Evolutionary conservation across 2,797 vertebrate genomes (phyloP).

Genomic region (Cichlasoma orientale): DNA sequence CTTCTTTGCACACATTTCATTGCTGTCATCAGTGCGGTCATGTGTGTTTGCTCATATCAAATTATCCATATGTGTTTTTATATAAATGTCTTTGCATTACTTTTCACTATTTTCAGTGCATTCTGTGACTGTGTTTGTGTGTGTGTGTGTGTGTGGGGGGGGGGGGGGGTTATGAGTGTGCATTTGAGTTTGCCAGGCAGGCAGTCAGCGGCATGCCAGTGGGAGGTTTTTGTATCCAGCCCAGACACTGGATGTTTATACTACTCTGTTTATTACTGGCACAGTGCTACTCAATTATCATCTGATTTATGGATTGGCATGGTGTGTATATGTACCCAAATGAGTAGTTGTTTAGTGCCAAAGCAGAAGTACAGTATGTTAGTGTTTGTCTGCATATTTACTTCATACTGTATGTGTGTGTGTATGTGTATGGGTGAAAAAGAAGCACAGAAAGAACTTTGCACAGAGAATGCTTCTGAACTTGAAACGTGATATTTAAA

Average conservation of each 20-base stretch:
- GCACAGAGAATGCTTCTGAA: not conserved
- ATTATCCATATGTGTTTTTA: conserved; percentile 25
- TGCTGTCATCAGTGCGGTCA: conserved; percentile 15
- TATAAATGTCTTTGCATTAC: conserved; percentile 6
- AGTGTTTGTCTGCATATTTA: conserved; percentile 25
- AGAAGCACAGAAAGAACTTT: not conserved
- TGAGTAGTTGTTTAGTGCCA: conserved; percentile 65
- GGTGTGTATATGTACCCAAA: conserved; percentile 63
- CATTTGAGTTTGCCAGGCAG: conserved; percentile 59
- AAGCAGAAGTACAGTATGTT: conserved; percentile 27
- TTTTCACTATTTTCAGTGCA: conserved; percentile 34
- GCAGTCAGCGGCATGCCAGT: conserved; percentile 65
- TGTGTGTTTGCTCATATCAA: conserved; percentile 38
- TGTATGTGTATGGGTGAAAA: not conserved
- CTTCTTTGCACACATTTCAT: conserved; percentile 28
- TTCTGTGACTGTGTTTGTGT: not conserved
- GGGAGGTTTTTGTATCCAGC: conserved; percentile 66
- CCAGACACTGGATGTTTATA: conserved; percentile 78
- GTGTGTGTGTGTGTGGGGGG: not conserved
- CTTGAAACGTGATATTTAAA: not conserved
- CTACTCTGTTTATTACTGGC: conserved; percentile 78
- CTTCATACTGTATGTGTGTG: not conserved
- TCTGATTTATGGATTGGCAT: conserved; percentile 82
- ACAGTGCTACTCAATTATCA: conserved; percentile 77
- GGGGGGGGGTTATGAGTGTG: conserved; percentile 34